A percentile compares a stretch with the other conserved stretches of the same genome.
These are phyloP conservation scores for Serinus canaria DNA, from an alignment of 2,113 vertebrate genomes.

Conservation along the genomic window DNA sequence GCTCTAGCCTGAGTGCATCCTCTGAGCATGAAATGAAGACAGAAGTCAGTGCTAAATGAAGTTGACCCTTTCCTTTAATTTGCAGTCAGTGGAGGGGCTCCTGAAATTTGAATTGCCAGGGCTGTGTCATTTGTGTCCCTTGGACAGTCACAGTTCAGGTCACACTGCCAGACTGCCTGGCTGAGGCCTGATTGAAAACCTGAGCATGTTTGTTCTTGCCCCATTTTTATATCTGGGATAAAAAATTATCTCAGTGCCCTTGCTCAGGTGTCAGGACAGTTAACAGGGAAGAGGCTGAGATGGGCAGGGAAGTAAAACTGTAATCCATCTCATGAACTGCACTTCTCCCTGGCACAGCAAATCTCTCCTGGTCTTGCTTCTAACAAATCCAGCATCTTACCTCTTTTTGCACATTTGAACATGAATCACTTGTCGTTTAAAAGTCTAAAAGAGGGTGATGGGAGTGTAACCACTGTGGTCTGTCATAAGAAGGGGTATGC, in stretches of 20 bases:
- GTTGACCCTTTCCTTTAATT: constrained; percentile 17
- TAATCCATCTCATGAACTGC: background rate
- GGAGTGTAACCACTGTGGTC: background rate
- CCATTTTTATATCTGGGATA: constrained; percentile 6
- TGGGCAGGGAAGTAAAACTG: background rate
- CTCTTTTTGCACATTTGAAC: background rate
- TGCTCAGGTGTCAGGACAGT: background rate
- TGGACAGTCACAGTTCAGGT: background rate
- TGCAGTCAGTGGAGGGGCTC: background rate
- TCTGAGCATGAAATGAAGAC: constrained; percentile 31
- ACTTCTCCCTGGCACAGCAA: background rate
- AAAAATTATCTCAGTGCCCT: constrained; percentile 4
- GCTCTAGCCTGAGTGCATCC: background rate
- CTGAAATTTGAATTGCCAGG: background rate
- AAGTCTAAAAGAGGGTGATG: background rate
- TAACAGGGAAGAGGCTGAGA: background rate
- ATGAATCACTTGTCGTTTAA: background rate
- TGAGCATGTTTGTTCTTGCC: background rate
- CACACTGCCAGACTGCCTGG: background rate
- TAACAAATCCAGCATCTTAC: background rate
- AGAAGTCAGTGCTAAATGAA: background rate
- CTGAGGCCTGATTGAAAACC: constrained; percentile 2
- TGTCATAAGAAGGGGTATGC: background rate
- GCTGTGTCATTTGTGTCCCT: background rate
- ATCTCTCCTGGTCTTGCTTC: background rate